A percentile compares a stretch with the other conserved stretches of the same genome.
Conservation (phyloP, 53 echinoderm and acorn worm genomes). For the Paelopatides confundens region DNA sequence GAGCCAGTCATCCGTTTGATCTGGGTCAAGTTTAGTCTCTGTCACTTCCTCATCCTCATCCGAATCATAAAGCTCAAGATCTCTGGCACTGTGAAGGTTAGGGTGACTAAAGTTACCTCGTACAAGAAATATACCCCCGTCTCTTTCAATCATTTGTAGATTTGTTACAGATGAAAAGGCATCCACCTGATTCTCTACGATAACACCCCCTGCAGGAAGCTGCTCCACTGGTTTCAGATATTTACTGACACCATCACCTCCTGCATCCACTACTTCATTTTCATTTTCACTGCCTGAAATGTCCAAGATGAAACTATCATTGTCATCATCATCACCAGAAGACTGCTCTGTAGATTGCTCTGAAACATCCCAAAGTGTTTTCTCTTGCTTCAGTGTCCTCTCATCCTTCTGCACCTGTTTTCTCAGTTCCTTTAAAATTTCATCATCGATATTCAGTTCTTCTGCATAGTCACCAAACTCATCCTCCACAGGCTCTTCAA, state of each 20-base stretch:
- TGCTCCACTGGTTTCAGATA: background rate
- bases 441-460: constrained; percentile 79
- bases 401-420: constrained; percentile 77
- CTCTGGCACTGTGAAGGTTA: constrained; percentile 63
- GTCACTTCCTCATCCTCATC: constrained; percentile 56
- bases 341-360: constrained; percentile 39
- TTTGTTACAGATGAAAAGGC: background rate
- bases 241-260: background rate
- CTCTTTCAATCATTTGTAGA: constrained; percentile 80
- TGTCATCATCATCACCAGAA: constrained; percentile 17
- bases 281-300: background rate
- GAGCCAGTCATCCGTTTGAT: constrained; percentile 53
- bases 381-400: constrained; percentile 40
- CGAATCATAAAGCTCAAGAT: constrained; percentile 39
- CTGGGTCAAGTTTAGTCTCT: constrained; percentile 48
- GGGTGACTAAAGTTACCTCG: constrained; percentile 58
- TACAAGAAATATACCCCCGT: constrained; percentile 61
- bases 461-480: constrained; percentile 74
- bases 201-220: background rate
- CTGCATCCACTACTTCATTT: background rate
- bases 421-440: constrained; percentile 78
- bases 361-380: constrained; percentile 14
- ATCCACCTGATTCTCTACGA: background rate
- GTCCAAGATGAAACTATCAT: constrained; percentile 60
- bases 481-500: constrained; percentile 37